Evolutionary conservation across 2,888 invertebrate genomes (phyloP).

Genomic region (Andrena dorsata): DNA sequence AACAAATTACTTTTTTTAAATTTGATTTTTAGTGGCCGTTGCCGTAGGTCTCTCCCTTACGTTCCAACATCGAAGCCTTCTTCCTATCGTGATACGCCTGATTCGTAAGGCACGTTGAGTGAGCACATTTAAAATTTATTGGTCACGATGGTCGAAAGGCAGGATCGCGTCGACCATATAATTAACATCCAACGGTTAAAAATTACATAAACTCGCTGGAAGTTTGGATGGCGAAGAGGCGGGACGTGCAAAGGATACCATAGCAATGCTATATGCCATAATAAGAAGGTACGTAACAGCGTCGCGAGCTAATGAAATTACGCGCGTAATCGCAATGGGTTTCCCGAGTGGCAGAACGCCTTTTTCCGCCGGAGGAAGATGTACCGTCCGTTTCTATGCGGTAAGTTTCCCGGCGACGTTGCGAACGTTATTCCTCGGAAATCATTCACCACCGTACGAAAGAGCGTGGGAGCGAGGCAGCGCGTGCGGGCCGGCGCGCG

Average conservation of each 20-base stretch:
- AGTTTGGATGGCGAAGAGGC: neutral
- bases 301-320: constrained; percentile 79
- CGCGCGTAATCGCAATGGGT: constrained; percentile 70
- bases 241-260: constrained; percentile 72
- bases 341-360: constrained; percentile 78
- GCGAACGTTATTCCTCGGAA: neutral
- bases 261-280: constrained; percentile 80
- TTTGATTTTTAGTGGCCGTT: too few relatives aligned
- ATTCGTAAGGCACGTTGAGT: too few relatives aligned
- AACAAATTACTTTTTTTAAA: too few relatives aligned
- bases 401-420: constrained; percentile 67
- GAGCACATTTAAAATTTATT: too few relatives aligned
- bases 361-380: constrained; percentile 76
- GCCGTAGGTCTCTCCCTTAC: too few relatives aligned
- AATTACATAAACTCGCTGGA: neutral
- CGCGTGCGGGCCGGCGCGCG: too few relatives aligned
- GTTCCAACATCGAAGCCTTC: too few relatives aligned
- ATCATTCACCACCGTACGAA: too few relatives aligned
- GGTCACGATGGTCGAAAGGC: too few relatives aligned
- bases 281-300: constrained; percentile 73
- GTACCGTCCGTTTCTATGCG: constrained; percentile 74
- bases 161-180: neutral
- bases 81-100: too few relatives aligned
- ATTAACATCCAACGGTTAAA: neutral
- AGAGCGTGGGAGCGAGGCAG: neutral